A percentile compares a stretch with the other conserved stretches of the same genome.
Conservation (phyloP, 2,888 invertebrate genomes). For the Amblyjoppa proteus region DNA sequence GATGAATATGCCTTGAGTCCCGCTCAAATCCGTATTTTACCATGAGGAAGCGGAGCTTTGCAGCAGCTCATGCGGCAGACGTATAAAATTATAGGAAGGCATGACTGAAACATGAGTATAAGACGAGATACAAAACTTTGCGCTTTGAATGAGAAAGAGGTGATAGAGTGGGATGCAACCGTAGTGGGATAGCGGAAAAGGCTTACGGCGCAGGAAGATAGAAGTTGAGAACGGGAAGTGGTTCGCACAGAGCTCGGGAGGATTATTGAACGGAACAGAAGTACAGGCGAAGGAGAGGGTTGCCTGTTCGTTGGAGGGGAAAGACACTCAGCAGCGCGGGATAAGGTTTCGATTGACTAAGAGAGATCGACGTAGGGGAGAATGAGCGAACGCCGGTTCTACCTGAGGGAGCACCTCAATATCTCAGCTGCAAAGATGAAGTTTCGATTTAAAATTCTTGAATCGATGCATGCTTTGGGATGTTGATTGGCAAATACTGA, state of each 20-base stretch:
- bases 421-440: too few species aligned
- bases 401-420: too few species aligned
- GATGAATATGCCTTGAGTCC: neutral
- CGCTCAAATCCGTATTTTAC: neutral
- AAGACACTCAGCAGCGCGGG: too few species aligned
- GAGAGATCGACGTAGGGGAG: too few species aligned
- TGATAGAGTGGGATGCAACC: neutral
- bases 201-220: conserved; percentile 2
- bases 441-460: too few species aligned
- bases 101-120: conserved; percentile 3
- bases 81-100: neutral
- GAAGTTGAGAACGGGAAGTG: conserved; percentile 10
- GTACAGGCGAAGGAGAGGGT: neutral
- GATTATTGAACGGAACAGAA: conserved; percentile 24
- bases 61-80: neutral
- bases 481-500: too few species aligned
- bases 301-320: too few species aligned
- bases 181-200: neutral
- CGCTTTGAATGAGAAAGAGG: neutral
- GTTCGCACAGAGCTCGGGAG: conserved; percentile 3
- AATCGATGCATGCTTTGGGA: too few species aligned
- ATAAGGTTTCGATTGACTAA: too few species aligned
- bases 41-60: neutral
- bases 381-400: too few species aligned
- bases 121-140: neutral